A percentile compares a stretch with the other conserved stretches of the same genome.
These are phyloP conservation scores for Remorina albescens DNA, from an alignment of 2,797 vertebrate genomes.

Conservation along the genomic window DNA sequence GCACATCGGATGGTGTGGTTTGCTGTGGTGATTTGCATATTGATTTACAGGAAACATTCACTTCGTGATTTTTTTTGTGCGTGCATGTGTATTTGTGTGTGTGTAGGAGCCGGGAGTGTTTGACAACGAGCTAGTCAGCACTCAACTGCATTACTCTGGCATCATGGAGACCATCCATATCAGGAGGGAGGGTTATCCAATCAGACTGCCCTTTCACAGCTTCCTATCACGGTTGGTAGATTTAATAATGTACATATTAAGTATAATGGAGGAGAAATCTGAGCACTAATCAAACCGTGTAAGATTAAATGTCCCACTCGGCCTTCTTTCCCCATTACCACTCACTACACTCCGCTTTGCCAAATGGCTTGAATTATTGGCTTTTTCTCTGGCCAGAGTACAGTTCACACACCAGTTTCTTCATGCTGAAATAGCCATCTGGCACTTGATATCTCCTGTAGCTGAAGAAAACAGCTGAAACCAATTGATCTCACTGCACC, in stretches of 20 bases:
- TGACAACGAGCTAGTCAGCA: constrained; percentile 88
- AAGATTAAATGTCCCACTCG: neutral
- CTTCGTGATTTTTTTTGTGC: constrained; percentile 1
- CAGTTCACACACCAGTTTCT: constrained; percentile 44
- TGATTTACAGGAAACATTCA: neutral
- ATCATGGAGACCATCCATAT: constrained; percentile 96
- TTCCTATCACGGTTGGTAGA: constrained; percentile 91
- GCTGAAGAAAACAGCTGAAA: constrained; percentile 43
- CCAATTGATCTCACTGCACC: constrained; percentile 55
- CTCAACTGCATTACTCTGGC: constrained; percentile 93
- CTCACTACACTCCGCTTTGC: constrained; percentile 14
- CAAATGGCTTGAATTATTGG: constrained; percentile 27
- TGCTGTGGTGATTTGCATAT: constrained; percentile 50
- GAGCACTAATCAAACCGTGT: neutral
- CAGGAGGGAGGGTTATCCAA: constrained; percentile 93
- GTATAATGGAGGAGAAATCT: neutral
- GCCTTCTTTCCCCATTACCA: neutral
- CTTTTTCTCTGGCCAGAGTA: constrained; percentile 23
- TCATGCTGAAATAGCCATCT: constrained; percentile 55
- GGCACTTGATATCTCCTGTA: constrained; percentile 40
- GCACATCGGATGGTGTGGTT: constrained; percentile 41
- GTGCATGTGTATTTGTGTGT: neutral
- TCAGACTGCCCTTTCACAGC: constrained; percentile 90
- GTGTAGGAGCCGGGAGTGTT: constrained; percentile 91
- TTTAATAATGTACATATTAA: neutral